Conservation (phyloP, 2,888 invertebrate genomes). For the Eudasyphora cyanicolor region DNA sequence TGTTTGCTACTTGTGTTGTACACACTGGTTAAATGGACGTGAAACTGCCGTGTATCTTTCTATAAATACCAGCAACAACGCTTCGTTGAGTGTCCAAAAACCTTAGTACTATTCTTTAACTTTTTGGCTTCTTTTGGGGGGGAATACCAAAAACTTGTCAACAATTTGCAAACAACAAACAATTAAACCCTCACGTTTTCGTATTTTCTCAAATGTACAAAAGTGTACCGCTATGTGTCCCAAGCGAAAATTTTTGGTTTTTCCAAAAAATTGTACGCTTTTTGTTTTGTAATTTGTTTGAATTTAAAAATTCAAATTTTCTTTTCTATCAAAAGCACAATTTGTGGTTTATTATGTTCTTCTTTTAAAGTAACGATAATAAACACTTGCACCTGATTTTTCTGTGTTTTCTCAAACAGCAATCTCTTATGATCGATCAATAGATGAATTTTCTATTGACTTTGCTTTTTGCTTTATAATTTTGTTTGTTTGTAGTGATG, state of each 20-base stretch:
- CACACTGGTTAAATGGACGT: conserved; percentile 74
- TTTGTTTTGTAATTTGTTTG: conserved; percentile 39
- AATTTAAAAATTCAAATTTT: conserved; percentile 43
- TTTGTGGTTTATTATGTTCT: conserved; percentile 75
- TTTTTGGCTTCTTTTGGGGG: conserved; percentile 54
- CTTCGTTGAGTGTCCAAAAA: conserved; percentile 67
- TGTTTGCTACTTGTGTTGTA: conserved; percentile 80
- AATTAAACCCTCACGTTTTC: conserved; percentile 73
- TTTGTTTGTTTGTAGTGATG: neutral
- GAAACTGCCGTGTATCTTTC: conserved; percentile 61
- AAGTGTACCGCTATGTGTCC: conserved; percentile 46
- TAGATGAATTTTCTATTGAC: too few relatives aligned
- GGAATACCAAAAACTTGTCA: conserved; percentile 67
- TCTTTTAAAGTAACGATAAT: conserved; percentile 77
- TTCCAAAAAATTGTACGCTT: conserved; percentile 52
- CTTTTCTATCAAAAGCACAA: conserved; percentile 68
- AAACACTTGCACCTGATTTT: conserved; percentile 71
- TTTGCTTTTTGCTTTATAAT: neutral
- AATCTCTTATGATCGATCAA: conserved; percentile 9
- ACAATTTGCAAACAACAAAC: conserved; percentile 80
- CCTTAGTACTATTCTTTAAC: conserved; percentile 79
- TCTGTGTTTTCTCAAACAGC: conserved; percentile 9
- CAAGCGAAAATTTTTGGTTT: conserved; percentile 46
- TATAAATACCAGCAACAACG: conserved; percentile 37
- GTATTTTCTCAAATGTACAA: conserved; percentile 56